Base-by-base conservation (phyloP, 2,113 vertebrate genomes). In the Aptenodytes patagonicus region DNA sequence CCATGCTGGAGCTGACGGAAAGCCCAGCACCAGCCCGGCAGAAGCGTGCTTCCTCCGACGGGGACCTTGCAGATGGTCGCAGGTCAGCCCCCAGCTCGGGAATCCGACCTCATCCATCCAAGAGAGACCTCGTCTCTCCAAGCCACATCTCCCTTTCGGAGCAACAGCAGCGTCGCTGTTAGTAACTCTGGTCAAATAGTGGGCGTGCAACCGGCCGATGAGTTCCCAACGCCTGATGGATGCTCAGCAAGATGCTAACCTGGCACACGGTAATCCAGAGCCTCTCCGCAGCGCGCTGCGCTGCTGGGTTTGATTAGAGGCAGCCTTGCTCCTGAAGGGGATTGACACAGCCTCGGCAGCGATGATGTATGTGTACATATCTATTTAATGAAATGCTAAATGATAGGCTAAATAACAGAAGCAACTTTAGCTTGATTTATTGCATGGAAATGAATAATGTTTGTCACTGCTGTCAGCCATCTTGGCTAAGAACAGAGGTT, bases 351-450 rank as follows among this genome's bases (percentile, higher is more conserved):
- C 73, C 96, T 13, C 29, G 0, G 88, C 68, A 73, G 15, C 0
- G 1, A 9, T 87, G 96, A 94, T 93, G 85, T 19, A 80, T 77
- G 90, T 17, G 77, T 6, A 24, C 49, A 36, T 5, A 90, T 65
- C 96, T 68, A 21, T 81, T 57, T 58, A 75, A 94, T 94, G 95
- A 90, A 94, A 97, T 93, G 88, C 93, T 93, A 93, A 95, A 96
- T 80, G 95, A 95, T 34, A 85, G 90, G 73, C 92, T 94, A 52
- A 91, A 42, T 57, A 93, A 90, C 90, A 80, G 92, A 61, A 61
- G 83, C 92, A 80, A 83, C 96, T 94, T 58, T 8, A 73, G 75
- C 72, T 73, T 97, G 97, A 97, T 97, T 94, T 94, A 97, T 90
- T 28, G 83, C 22, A 11, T 7, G 64, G 75, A 47, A 54, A 83